phyloP scores from a whole-genome alignment of 2,113 vertebrate species.

The Lethenteron camtschaticum region DNA sequence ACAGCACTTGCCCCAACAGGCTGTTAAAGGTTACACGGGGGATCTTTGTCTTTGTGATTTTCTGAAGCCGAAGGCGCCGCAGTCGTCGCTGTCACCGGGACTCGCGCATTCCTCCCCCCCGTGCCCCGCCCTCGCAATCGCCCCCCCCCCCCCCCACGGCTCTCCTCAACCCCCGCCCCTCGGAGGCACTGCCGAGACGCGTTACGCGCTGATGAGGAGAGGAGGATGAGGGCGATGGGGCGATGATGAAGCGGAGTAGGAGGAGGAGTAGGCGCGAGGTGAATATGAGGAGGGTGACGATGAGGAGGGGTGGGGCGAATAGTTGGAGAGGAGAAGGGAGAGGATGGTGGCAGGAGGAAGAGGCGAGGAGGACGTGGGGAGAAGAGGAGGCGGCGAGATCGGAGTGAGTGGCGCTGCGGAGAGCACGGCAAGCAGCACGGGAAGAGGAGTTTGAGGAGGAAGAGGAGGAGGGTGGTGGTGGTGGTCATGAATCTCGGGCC shows the following conservation, averaged over 20 bases:
- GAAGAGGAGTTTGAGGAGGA: no score
- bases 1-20: no score
- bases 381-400: no score
- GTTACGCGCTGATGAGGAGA: background rate
- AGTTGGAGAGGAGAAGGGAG: background rate
- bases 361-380: background rate
- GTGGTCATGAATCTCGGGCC: no score
- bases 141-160: background rate
- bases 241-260: background rate
- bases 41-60: no score
- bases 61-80: no score
- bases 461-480: no score
- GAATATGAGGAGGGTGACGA: background rate
- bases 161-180: background rate
- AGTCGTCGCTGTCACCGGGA: no score
- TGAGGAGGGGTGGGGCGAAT: background rate
- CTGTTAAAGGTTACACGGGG: no score
- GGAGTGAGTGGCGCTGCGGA: no score
- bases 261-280: background rate
- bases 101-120: no score
- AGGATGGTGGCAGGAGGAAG: background rate
- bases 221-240: background rate
- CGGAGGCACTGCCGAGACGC: background rate
- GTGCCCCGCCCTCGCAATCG: background rate
- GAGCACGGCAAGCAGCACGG: no score